These are phyloP conservation scores for Eclectus roratus DNA, from an alignment of 2,113 vertebrate species.

Conservation along the genomic window DNA sequence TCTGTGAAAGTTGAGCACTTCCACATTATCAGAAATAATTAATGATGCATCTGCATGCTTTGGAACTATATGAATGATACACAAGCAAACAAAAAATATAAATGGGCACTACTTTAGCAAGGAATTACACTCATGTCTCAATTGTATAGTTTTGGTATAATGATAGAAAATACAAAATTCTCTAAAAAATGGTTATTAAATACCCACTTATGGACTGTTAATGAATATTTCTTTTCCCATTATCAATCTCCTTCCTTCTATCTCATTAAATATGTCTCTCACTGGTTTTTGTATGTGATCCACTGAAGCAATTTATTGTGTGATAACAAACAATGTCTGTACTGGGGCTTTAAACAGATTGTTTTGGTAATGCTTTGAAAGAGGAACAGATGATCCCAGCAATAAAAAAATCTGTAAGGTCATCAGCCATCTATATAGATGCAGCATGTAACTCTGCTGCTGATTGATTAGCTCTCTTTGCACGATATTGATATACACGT, in stretches of 20 bases:
- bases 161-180: not conserved
- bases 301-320: not conserved
- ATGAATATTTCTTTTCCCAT: not conserved
- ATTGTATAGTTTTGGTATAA: not conserved
- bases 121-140: not conserved
- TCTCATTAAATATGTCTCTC: not conserved
- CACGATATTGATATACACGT: not conserved
- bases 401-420: conserved; percentile 17
- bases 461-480: not conserved
- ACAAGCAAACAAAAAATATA: not conserved
- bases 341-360: not conserved
- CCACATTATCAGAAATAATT: not conserved
- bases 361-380: not conserved
- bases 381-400: not conserved
- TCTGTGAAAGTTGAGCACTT: not conserved
- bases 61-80: not conserved
- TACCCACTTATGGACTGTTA: not conserved
- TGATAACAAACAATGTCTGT: not conserved
- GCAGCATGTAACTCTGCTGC: not conserved
- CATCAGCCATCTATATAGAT: not conserved
- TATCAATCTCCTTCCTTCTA: not conserved
- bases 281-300: not conserved
- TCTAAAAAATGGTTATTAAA: not conserved
- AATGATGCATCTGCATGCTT: not conserved
- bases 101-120: not conserved